Base-by-base conservation (phyloP, 92 coral and sea anemone genomes). In the Zoanthus gigantus region DNA sequence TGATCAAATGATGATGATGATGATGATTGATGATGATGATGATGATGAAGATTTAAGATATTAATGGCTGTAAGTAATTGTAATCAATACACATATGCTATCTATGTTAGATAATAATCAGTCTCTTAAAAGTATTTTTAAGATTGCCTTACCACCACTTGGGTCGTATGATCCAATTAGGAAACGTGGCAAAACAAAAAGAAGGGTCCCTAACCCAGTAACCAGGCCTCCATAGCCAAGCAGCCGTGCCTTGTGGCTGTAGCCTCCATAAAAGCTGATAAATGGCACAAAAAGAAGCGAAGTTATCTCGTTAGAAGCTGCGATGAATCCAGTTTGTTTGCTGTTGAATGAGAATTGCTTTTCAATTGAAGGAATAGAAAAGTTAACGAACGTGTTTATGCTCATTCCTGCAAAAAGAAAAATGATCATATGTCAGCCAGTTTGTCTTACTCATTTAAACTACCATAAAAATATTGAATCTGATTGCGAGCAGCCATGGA, bases 221-320 rank as follows among this genome's bases (percentile, higher is more conserved):
- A 91, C 42, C 65, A 91, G 46, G 52, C 87, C 74, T 61, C 92
- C 94, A 46, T 12, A 73, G 74, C 91, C 88, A 63, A 91, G 83
- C 94, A 88, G 60, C 92, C 87, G 88, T 68, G 94, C 77, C 73
- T 91, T 91, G 87, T 91, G 92, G 18, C 89, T 85, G 57, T 67
- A 88, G 17, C 91, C 94, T n/a, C 94, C 94, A 79, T 85, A 86
- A 88, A 77, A 91, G 73, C 94, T 91, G 30, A 91, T 87, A 63
- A 88, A 88, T 46, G 87, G 82, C n/a, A 91, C 94, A 14, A 91
- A 74, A 7, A 91, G 29, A 46, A 91, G 85, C 42, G 92, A 90
- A 15, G 91, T 78, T 45, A 91, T 79, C 58, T 91, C 94, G 73
- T 91, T 91, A 72, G 94, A 78, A 58, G 94, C 86, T 18, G 83